These are phyloP conservation scores for Drosophila pallidifrons DNA, from an alignment of 1,140 invertebrate genomes.

Conservation along the genomic window DNA sequence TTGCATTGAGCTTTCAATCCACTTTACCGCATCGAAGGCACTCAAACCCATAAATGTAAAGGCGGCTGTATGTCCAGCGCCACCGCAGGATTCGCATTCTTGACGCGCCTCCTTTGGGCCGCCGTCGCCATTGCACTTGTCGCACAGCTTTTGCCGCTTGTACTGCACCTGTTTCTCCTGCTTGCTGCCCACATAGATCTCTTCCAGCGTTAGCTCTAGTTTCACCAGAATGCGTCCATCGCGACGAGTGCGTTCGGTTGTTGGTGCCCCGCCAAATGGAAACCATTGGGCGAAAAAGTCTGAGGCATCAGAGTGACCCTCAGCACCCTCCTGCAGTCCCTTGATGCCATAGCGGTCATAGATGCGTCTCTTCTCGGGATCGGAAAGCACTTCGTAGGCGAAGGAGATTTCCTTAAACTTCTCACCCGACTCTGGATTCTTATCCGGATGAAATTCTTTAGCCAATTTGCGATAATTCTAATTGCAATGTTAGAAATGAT, in stretches of 20 bases:
- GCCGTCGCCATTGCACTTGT: slow-evolving; percentile 93
- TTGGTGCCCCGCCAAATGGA: slow-evolving; percentile 82
- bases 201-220: slow-evolving; percentile 93
- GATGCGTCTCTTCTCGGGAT: slow-evolving; percentile 88
- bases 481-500: slow-evolving; percentile 36
- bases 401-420: slow-evolving; percentile 96
- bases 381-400: slow-evolving; percentile 93
- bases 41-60: slow-evolving; percentile 72
- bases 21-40: slow-evolving; percentile 67
- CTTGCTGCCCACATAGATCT: slow-evolving; percentile 94
- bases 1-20: not conserved
- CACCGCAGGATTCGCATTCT: slow-evolving; percentile 61
- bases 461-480: slow-evolving; percentile 94
- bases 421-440: slow-evolving; percentile 92
- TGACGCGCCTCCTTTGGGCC: slow-evolving; percentile 88
- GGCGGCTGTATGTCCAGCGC: slow-evolving; percentile 59
- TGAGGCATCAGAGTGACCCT: slow-evolving; percentile 86
- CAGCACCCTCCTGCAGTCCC: slow-evolving; percentile 91
- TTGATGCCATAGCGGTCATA: slow-evolving; percentile 93
- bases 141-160: slow-evolving; percentile 93
- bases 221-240: slow-evolving; percentile 72
- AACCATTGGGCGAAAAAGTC: slow-evolving; percentile 88
- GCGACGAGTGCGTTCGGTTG: slow-evolving; percentile 26
- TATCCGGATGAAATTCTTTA: slow-evolving; percentile 95
- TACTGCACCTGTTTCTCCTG: slow-evolving; percentile 93